A percentile compares a stretch with the other conserved stretches of the same genome.
Evolutionary conservation across 2,113 vertebrate species (phyloP).

Genomic region (Psittacula cyanocephala): DNA sequence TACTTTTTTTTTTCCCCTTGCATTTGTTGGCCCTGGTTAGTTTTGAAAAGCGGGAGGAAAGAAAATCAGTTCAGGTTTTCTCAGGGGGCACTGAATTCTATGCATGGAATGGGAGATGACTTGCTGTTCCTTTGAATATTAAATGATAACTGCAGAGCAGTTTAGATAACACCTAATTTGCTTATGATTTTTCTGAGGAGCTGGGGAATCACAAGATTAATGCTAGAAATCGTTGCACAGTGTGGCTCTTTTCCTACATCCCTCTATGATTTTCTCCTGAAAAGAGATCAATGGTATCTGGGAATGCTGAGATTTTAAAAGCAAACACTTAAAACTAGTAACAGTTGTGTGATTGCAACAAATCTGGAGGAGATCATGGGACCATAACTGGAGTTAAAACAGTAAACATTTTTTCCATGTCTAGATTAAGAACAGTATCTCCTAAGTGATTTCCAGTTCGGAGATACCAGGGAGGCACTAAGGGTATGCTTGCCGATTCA

Average conservation of each 20-base stretch:
- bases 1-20: constrained; percentile 17
- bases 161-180: not conserved
- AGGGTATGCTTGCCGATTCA: not conserved
- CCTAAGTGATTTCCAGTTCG: not conserved
- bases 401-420: not conserved
- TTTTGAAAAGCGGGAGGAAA: constrained; percentile 37
- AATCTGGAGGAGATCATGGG: not conserved
- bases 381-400: not conserved
- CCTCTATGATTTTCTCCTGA: not conserved
- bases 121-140: not conserved
- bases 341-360: not conserved
- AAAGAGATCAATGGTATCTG: not conserved
- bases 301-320: not conserved
- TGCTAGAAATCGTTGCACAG: not conserved
- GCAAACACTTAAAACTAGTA: not conserved
- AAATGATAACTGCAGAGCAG: not conserved
- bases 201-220: not conserved
- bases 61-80: constrained; percentile 33
- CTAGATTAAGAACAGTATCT: not conserved
- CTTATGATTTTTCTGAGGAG: not conserved
- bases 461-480: not conserved
- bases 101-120: not conserved
- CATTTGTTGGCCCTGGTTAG: constrained; percentile 50
- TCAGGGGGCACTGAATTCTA: not conserved
- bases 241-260: not conserved